Conservation (phyloP, 1,140 invertebrate species). For the Papilio xuthus region DNA sequence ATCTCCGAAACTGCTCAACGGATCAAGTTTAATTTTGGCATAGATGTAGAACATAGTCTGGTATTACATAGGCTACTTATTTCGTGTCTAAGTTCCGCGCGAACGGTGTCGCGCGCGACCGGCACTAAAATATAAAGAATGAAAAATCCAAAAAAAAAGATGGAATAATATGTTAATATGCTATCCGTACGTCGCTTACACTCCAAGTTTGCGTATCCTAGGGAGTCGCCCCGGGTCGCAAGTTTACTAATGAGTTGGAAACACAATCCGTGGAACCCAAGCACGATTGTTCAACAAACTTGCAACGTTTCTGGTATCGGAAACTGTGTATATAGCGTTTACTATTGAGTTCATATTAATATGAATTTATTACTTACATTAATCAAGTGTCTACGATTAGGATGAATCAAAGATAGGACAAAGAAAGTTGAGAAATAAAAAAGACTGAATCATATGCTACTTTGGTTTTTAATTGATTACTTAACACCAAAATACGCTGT, state of each 20-base stretch:
- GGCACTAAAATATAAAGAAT: not conserved
- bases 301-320: not conserved
- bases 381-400: not conserved
- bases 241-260: conserved; percentile 47
- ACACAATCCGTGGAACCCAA: conserved; percentile 38
- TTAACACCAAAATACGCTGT: not conserved
- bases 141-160: not conserved
- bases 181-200: conserved; percentile 37
- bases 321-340: not conserved
- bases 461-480: not conserved
- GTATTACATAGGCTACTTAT: not conserved
- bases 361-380: not conserved
- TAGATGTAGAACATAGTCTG: not conserved
- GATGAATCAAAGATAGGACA: not conserved
- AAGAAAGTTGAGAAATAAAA: not conserved
- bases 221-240: conserved; percentile 25
- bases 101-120: not conserved
- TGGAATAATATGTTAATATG: not conserved
- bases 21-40: too few species aligned
- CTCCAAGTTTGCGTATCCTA: conserved; percentile 34
- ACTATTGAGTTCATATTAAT: not conserved
- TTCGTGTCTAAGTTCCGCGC: not conserved
- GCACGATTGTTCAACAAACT: conserved; percentile 39
- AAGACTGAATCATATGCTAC: not conserved
- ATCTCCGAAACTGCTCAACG: too few species aligned